Base-by-base conservation (phyloP, 2,113 vertebrate species). In the Camelus dromedarius region DNA sequence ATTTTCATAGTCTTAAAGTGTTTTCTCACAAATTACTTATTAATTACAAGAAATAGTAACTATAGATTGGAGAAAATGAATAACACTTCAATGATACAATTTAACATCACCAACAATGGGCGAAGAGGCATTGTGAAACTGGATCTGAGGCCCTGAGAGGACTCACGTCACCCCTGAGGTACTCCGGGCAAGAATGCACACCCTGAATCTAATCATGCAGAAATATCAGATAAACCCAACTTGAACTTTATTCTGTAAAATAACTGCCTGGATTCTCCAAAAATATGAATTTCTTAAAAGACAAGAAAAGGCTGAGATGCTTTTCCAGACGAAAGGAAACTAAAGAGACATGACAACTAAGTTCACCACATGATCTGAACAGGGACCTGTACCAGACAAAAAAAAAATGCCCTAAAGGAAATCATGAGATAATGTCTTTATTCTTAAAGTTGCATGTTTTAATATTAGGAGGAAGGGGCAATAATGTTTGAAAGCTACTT, bases 21-120 rank as follows among this genome's bases (percentile, higher is more conserved):
- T 50, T 80, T 79, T 24, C 18, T 16, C 52, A 91, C 14, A 92
- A 72, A 77, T 69, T 62, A 81, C 2, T 96, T 84, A 81, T 38
- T 52, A 90, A 75, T 69, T 79, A 62, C 58, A 89, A 80, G 85
- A 92, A 93, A 58, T 46, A 64, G 64, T 82, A 93, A 94, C n/a
- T 50, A 24, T 76, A 89, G 4, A 62, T 60, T 20, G 19, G 30
- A n/a, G 9, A 66, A 88, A 80, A 92, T 69, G 38, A 13, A 0
- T 69, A 88, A 83, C 3, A 94, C 28, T 64, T 75, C 50, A 80
- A 90, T 30, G 22, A 66, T 66, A 56, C 54, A 77, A 92, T 81
- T 66, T 70, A 81, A 72, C n/a, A 92, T n/a, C 26, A 35, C 38
- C 46, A 81, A 7, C 70, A 67, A 83, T 9, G 11, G 19, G 15